phyloP scores from a whole-genome alignment of 2,113 vertebrate genomes.

The Pseudolaguvia tuberculata region DNA sequence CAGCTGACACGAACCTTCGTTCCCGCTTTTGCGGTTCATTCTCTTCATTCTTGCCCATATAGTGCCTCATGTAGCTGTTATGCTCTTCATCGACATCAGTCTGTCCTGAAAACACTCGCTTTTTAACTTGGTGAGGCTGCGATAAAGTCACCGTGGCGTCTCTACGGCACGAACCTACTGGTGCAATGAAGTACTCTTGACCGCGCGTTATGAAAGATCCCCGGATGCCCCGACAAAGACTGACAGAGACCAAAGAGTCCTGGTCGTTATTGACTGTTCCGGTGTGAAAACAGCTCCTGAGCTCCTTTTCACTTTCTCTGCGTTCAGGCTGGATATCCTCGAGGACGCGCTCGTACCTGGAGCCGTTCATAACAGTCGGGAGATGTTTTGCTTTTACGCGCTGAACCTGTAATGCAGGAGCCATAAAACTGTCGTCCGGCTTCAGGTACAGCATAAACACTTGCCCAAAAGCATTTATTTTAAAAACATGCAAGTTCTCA shows the following conservation, averaged over 20 bases:
- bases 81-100: conserved; percentile 6
- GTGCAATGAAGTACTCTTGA: conserved; percentile 69
- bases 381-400: conserved; percentile 52
- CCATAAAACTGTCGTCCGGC: conserved; percentile 72
- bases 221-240: conserved; percentile 70
- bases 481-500: conserved; percentile 55
- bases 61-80: not conserved
- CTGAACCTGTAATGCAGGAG: conserved; percentile 64
- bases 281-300: conserved; percentile 70
- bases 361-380: conserved; percentile 20
- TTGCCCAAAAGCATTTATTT: conserved; percentile 65
- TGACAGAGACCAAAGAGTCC: conserved; percentile 68
- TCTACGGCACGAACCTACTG: conserved; percentile 40
- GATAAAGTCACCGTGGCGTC: conserved; percentile 5
- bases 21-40: conserved; percentile 41
- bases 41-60: not conserved
- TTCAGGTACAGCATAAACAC: conserved; percentile 65
- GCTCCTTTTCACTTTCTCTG: conserved; percentile 21
- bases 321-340: conserved; percentile 10
- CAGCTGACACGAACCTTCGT: conserved; percentile 72
- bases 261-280: conserved; percentile 64
- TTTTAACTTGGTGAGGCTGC: conserved; percentile 51
- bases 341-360: conserved; percentile 14
- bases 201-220: conserved; percentile 70
- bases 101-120: conserved; percentile 30